Percentiles rank a stretch among this genome's conserved stretches.
phyloP scores from a whole-genome alignment of 2,888 invertebrate genomes.

The Leptarthrus brevirostris region DNA sequence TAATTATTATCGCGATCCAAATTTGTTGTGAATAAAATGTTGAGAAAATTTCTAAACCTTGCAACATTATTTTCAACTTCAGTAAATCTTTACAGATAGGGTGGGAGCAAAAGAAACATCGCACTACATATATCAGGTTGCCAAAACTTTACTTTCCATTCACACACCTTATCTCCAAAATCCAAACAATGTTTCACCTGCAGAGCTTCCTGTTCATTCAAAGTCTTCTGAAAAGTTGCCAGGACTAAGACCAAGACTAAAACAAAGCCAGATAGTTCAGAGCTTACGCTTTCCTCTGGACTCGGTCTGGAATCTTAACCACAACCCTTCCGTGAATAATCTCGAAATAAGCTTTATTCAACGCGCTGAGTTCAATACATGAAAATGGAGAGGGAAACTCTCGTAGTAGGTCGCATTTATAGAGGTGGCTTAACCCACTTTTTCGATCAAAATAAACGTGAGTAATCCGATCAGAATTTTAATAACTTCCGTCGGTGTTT shows the following conservation, averaged over 20 bases:
- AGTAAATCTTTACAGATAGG: too few relatives aligned
- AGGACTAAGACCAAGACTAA: background rate
- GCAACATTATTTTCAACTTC: too few relatives aligned
- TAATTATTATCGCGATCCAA: too few relatives aligned
- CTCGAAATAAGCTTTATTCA: background rate
- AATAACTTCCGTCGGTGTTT: conserved; percentile 48
- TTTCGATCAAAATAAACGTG: conserved; percentile 47
- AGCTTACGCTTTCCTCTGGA: conserved; percentile 6
- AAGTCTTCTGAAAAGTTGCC: background rate
- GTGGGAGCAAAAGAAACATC: too few relatives aligned
- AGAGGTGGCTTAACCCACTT: conserved; percentile 20
- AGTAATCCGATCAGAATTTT: conserved; percentile 52
- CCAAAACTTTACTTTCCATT: too few relatives aligned
- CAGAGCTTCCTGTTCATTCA: too few relatives aligned
- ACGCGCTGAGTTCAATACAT: background rate
- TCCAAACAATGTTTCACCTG: too few relatives aligned
- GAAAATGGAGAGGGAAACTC: background rate
- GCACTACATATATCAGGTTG: too few relatives aligned
- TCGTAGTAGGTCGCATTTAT: conserved; percentile 33
- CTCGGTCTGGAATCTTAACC: conserved; percentile 14
- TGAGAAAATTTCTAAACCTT: too few relatives aligned
- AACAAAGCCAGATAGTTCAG: conserved; percentile 16
- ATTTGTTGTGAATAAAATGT: too few relatives aligned
- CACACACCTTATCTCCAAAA: too few relatives aligned
- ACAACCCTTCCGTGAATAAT: conserved; percentile 7